These are phyloP conservation scores for Dermolepida albohirtum DNA, from an alignment of 2,888 invertebrate genomes.

Conservation along the genomic window DNA sequence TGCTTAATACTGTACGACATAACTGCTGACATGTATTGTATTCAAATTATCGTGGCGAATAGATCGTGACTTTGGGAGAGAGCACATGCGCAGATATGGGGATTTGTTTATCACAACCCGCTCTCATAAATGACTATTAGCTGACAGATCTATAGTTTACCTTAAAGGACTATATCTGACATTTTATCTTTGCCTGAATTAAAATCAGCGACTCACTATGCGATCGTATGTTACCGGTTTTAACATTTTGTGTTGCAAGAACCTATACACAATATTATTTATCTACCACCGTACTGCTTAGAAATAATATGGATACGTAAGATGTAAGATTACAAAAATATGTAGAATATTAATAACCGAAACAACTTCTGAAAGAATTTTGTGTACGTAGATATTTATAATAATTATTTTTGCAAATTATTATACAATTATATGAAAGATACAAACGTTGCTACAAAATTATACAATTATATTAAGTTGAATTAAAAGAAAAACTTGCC, in stretches of 20 bases:
- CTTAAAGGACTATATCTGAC: conserved; percentile 51
- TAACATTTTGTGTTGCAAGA: conserved; percentile 33
- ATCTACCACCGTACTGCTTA: conserved; percentile 1
- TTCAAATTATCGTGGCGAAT: conserved; percentile 62
- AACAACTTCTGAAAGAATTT: no score
- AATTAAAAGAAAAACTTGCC: no score
- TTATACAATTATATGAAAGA: no score
- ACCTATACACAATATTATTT: not conserved
- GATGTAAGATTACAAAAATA: not conserved
- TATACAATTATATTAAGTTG: no score
- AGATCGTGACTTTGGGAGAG: conserved; percentile 61
- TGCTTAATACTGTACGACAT: conserved; percentile 52
- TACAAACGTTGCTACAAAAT: no score
- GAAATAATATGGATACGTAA: not conserved
- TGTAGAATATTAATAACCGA: no score
- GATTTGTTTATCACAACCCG: conserved; percentile 63
- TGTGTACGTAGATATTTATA: no score
- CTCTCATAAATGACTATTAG: conserved; percentile 64
- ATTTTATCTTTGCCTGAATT: conserved; percentile 46
- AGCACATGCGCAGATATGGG: conserved; percentile 63
- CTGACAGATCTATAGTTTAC: conserved; percentile 64
- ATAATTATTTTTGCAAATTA: no score
- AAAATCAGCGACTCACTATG: conserved; percentile 43
- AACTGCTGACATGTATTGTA: conserved; percentile 63
- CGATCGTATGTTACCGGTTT: conserved; percentile 37